Percentiles rank a stretch among this genome's conserved stretches.
Conservation (phyloP, 2,797 vertebrate species). For the Muscicapa comitata region DNA sequence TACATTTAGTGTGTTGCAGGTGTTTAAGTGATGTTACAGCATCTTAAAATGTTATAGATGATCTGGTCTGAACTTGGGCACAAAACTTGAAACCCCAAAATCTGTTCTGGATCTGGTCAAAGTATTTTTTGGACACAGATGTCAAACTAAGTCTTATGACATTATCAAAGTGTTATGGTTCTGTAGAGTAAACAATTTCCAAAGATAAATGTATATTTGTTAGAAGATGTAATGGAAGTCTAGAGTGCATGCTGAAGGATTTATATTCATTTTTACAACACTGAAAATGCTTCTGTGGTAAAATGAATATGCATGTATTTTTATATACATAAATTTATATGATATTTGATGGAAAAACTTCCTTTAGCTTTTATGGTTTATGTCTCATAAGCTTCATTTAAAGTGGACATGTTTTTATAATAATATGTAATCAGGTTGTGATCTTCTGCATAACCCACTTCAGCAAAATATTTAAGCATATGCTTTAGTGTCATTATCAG, state of each 20-base stretch:
- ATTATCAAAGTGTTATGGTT: background rate
- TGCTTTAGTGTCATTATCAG: background rate
- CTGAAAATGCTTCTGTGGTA: background rate
- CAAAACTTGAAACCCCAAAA: background rate
- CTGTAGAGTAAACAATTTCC: background rate
- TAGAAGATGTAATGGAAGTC: background rate
- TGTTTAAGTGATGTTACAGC: background rate
- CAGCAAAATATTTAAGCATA: background rate
- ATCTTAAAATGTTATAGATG: background rate
- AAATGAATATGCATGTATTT: background rate
- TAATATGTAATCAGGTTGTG: background rate
- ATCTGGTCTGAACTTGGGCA: background rate
- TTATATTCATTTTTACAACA: background rate
- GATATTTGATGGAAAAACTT: background rate
- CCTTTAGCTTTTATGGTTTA: conserved; percentile 1
- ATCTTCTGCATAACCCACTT: background rate
- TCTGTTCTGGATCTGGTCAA: background rate
- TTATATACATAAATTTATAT: background rate
- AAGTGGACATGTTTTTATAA: background rate
- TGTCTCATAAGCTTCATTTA: background rate
- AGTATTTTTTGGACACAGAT: background rate
- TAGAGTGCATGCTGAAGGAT: background rate
- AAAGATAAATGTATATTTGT: background rate
- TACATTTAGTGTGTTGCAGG: background rate
- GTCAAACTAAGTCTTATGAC: background rate